A percentile compares a stretch with the other conserved stretches of the same genome.
Evolutionary conservation across 2,888 invertebrate genomes (phyloP).

Genomic region (Nephrotoma appendiculata): DNA sequence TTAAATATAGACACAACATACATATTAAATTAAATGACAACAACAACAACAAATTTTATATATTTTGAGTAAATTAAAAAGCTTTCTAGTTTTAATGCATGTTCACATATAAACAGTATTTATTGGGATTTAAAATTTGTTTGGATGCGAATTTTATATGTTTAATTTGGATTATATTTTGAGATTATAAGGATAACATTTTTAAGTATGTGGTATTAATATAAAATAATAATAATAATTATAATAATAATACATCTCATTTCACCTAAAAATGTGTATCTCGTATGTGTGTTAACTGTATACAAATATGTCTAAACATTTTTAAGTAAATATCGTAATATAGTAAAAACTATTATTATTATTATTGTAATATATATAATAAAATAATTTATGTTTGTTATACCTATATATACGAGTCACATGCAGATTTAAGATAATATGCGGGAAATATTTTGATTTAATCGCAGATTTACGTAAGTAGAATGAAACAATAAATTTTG

Average conservation of each 20-base stretch:
- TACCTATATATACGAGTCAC: neutral
- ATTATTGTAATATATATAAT: neutral
- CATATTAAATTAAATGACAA: neutral
- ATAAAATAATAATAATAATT: conserved; percentile 1
- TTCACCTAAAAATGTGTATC: neutral
- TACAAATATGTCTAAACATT: neutral
- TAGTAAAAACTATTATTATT: neutral
- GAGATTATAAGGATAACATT: conserved; percentile 4
- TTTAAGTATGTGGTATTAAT: conserved; percentile 3
- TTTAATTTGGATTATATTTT: conserved; percentile 1
- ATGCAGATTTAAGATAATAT: neutral
- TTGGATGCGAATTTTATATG: conserved; percentile 5
- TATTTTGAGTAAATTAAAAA: neutral
- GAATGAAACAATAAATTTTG: neutral
- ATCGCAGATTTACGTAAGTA: neutral
- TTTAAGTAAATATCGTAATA: neutral
- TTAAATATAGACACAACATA: neutral
- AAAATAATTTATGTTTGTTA: neutral
- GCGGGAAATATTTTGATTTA: neutral
- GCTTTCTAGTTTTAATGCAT: conserved; percentile 4
- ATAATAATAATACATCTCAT: neutral
- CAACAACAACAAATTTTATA: neutral
- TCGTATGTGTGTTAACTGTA: neutral
- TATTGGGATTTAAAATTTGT: conserved; percentile 6
- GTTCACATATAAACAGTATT: conserved; percentile 5